These are phyloP conservation scores for Icerya purchasi DNA, from an alignment of 2,888 invertebrate species.

Conservation along the genomic window DNA sequence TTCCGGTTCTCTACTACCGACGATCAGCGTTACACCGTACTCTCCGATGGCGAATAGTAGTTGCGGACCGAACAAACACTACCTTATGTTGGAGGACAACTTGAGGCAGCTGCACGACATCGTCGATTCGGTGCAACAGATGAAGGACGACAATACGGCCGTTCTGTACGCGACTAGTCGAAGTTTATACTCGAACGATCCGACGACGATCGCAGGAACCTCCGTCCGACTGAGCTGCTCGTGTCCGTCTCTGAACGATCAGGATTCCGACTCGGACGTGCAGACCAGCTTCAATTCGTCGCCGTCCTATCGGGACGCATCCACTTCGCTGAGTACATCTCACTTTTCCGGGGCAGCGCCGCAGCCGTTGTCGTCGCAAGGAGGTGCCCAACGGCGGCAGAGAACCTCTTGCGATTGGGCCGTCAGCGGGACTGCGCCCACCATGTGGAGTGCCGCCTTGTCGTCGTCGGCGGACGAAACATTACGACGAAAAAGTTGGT, in stretches of 20 bases:
- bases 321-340: constrained; percentile 12
- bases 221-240: constrained; percentile 39
- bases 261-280: constrained; percentile 31
- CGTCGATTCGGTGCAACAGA: constrained; percentile 53
- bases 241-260: constrained; percentile 40
- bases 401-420: neutral
- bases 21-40: constrained; percentile 71
- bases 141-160: constrained; percentile 35
- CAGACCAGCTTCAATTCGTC: constrained; percentile 29
- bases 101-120: constrained; percentile 50
- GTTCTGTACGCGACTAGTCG: neutral
- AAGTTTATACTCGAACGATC: neutral
- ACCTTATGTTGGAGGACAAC: constrained; percentile 38
- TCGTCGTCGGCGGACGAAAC: constrained; percentile 21
- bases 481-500: constrained; percentile 62
- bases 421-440: constrained; percentile 16
- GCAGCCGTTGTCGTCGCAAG: no score
- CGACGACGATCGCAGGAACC: neutral
- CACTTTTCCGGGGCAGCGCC: constrained; percentile 4
- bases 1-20: constrained; percentile 40
- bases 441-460: constrained; percentile 20
- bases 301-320: constrained; percentile 27
- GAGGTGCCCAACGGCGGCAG: no score
- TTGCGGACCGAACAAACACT: constrained; percentile 7
- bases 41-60: constrained; percentile 41